Percentiles rank a stretch among this genome's conserved stretches.
Evolutionary conservation across 2,888 invertebrate genomes (phyloP).

Genomic region (Phengaris alcon): DNA sequence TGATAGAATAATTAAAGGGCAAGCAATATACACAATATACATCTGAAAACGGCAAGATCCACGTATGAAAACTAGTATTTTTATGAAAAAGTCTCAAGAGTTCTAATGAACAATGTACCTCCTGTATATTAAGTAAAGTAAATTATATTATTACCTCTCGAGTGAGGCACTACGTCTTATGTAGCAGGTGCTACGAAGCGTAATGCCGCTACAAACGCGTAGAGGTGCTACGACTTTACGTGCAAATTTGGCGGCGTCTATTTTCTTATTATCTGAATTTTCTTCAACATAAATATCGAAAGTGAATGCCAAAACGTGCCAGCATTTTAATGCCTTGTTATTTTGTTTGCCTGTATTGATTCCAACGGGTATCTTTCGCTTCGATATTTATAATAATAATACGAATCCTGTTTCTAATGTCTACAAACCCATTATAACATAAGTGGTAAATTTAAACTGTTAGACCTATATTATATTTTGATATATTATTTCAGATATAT

Average conservation of each 20-base stretch:
- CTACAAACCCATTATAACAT: too few relatives aligned
- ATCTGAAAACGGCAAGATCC: too few relatives aligned
- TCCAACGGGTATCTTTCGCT: neutral
- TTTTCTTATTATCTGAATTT: neutral
- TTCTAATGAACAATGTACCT: neutral
- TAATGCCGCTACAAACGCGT: neutral
- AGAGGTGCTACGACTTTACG: neutral
- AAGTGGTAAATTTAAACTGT: too few relatives aligned
- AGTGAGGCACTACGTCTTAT: neutral
- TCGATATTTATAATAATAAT: too few relatives aligned
- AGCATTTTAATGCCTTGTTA: neutral
- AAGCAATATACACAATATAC: too few relatives aligned
- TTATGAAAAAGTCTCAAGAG: too few relatives aligned
- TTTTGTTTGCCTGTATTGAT: neutral
- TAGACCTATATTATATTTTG: too few relatives aligned
- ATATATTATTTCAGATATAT: neutral
- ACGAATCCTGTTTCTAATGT: too few relatives aligned
- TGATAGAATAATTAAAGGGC: too few relatives aligned
- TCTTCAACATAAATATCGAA: neutral
- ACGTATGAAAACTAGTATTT: too few relatives aligned
- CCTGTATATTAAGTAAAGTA: neutral
- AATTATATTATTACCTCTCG: neutral
- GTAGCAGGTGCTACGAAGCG: slow-evolving; percentile 4
- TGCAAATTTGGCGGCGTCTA: neutral
- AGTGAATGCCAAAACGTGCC: neutral